Percentiles rank a stretch among this genome's conserved stretches.
These are phyloP conservation scores for Leptopilina clavipes DNA, from an alignment of 1,140 invertebrate genomes.

Conservation along the genomic window DNA sequence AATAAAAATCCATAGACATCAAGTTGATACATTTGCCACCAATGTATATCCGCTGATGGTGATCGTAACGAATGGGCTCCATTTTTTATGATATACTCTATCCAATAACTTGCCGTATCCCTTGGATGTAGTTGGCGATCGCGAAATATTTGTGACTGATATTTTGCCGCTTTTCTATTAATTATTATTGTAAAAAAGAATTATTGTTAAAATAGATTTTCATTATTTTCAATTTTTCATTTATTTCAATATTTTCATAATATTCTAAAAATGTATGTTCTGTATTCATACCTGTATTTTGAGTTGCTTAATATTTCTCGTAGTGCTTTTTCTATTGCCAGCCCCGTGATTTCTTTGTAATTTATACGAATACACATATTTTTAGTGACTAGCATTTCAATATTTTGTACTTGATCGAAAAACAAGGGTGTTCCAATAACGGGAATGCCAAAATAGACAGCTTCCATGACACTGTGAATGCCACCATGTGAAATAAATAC, in stretches of 20 bases:
- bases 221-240: no score
- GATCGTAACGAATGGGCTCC: slow-evolving; percentile 72
- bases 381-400: neutral
- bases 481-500: slow-evolving; percentile 5
- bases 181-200: neutral
- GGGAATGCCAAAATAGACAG: neutral
- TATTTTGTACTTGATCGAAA: neutral
- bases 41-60: slow-evolving; percentile 66
- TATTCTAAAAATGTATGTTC: no score
- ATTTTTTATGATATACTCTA: slow-evolving; percentile 70
- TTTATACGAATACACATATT: neutral
- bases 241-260: no score
- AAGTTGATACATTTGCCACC: slow-evolving; percentile 67
- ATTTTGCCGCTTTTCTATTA: slow-evolving; percentile 20
- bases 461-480: slow-evolving; percentile 1
- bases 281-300: neutral
- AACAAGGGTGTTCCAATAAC: neutral
- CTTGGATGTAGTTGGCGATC: slow-evolving; percentile 61
- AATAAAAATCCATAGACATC: slow-evolving; percentile 62
- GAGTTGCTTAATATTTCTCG: neutral
- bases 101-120: slow-evolving; percentile 65
- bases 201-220: neutral
- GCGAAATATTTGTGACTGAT: slow-evolving; percentile 38
- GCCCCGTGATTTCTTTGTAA: neutral
- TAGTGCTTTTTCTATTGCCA: neutral